These are phyloP conservation scores for Lucilia cuprina DNA, from an alignment of 1,140 invertebrate genomes.

Conservation along the genomic window DNA sequence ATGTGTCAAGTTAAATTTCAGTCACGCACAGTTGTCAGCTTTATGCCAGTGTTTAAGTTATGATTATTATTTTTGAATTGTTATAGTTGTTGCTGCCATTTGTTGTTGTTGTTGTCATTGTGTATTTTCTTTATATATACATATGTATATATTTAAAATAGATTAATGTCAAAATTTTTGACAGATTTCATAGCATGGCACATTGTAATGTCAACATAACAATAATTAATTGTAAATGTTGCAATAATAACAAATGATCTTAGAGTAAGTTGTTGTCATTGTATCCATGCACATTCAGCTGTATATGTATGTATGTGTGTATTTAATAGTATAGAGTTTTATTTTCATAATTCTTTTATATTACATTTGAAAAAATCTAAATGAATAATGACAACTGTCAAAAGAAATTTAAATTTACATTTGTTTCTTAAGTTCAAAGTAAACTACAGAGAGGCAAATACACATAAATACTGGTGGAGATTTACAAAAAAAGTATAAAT, in stretches of 20 bases:
- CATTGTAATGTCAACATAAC: conserved; percentile 33
- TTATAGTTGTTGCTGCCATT: neutral
- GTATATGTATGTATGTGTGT: too few relatives aligned
- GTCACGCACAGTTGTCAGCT: conserved; percentile 34
- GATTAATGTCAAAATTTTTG: conserved; percentile 31
- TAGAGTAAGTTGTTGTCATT: neutral
- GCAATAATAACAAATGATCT: conserved; percentile 28
- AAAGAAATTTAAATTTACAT: conserved; percentile 30
- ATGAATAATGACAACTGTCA: conserved; percentile 34
- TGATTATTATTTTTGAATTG: neutral
- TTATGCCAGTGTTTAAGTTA: conserved; percentile 33
- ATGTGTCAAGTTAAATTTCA: conserved; percentile 32
- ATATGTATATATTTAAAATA: conserved; percentile 23
- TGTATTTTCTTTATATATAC: neutral
- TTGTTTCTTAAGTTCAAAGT: conserved; percentile 13
- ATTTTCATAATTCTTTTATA: neutral
- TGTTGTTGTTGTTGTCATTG: neutral
- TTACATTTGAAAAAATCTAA: neutral
- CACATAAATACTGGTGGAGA: neutral
- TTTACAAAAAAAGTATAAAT: neutral
- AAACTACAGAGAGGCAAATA: neutral
- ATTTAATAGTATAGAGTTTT: neutral
- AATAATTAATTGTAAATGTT: conserved; percentile 35
- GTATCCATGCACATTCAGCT: too few relatives aligned
- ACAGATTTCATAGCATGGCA: conserved; percentile 33